Percentiles rank a stretch among this genome's conserved stretches.
phyloP scores from a whole-genome alignment of 1,140 invertebrate genomes.

The Euborellia annulipes region DNA sequence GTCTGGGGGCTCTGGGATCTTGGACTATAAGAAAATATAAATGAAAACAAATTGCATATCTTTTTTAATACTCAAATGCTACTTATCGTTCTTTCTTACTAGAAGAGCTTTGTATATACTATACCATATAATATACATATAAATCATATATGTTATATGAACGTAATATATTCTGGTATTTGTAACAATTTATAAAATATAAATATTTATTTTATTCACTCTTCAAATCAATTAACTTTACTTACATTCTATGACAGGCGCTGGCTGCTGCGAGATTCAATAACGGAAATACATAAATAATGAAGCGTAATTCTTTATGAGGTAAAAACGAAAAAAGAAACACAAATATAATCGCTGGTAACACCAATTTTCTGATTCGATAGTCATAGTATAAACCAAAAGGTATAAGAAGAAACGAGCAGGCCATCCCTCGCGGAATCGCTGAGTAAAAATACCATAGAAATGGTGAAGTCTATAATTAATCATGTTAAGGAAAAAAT shows the following conservation, averaged over 20 bases:
- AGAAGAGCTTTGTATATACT: too few species aligned
- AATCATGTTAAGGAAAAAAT: slow-evolving; percentile 12
- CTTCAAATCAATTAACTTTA: slow-evolving; percentile 19
- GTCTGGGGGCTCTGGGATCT: too few species aligned
- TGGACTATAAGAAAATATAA: too few species aligned
- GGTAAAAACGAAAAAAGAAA: slow-evolving; percentile 85
- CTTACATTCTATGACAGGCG: slow-evolving; percentile 76
- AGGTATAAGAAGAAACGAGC: slow-evolving; percentile 67
- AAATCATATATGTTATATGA: too few species aligned
- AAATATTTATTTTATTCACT: slow-evolving; percentile 2
- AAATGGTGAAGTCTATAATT: slow-evolving; percentile 73
- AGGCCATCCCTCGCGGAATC: slow-evolving; percentile 71
- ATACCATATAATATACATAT: too few species aligned
- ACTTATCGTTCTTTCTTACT: too few species aligned
- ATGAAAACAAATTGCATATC: too few species aligned
- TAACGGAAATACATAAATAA: slow-evolving; percentile 91
- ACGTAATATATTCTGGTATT: too few species aligned
- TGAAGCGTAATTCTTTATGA: slow-evolving; percentile 96
- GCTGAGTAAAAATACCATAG: slow-evolving; percentile 99
- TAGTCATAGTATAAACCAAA: slow-evolving; percentile 59
- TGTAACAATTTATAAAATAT: too few species aligned
- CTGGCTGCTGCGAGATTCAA: slow-evolving; percentile 81
- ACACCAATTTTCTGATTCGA: slow-evolving; percentile 46
- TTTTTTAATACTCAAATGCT: too few species aligned
- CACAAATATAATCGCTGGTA: slow-evolving; percentile 72